These are phyloP conservation scores for Caerostris extrusa DNA, from an alignment of 1,140 invertebrate species.

Conservation along the genomic window DNA sequence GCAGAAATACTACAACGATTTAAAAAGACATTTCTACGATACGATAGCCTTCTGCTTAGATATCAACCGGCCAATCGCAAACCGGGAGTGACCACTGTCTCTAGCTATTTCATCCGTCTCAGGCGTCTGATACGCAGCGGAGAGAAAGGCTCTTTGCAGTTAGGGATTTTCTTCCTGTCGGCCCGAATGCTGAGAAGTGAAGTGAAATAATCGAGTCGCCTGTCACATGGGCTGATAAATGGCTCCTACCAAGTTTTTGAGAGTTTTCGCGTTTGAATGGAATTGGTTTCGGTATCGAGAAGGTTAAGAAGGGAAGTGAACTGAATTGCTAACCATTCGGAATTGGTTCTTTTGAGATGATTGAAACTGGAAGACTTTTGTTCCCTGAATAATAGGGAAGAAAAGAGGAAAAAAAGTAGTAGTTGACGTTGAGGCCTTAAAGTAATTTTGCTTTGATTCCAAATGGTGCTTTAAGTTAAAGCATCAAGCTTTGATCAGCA, in stretches of 20 bases:
- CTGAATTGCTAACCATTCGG: slow-evolving; percentile 64
- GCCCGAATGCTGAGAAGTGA: slow-evolving; percentile 34
- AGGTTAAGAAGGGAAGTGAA: slow-evolving; percentile 54
- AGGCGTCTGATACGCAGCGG: neutral
- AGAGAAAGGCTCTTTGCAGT: slow-evolving; percentile 39
- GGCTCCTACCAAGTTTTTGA: slow-evolving; percentile 6
- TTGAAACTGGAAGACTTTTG: slow-evolving; percentile 39
- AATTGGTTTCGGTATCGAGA: slow-evolving; percentile 61
- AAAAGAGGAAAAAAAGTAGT: neutral
- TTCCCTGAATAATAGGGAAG: slow-evolving; percentile 3
- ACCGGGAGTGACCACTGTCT: slow-evolving; percentile 52
- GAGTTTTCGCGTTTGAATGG: slow-evolving; percentile 56
- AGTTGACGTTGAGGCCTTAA: neutral
- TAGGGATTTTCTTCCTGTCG: slow-evolving; percentile 49
- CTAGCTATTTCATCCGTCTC: slow-evolving; percentile 22
- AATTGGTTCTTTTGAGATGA: slow-evolving; percentile 40
- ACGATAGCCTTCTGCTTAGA: neutral
- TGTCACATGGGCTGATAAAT: slow-evolving; percentile 67
- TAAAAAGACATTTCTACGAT: neutral
- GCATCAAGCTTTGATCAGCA: neutral
- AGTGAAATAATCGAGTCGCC: slow-evolving; percentile 62
- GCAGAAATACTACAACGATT: too few species aligned
- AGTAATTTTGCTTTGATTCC: neutral
- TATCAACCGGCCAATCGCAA: slow-evolving; percentile 16
- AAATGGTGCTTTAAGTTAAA: neutral